A percentile compares a stretch with the other conserved stretches of the same genome.
Evolutionary conservation across 2,888 invertebrate genomes (phyloP).

Genomic region (Alloscopus bannaensis): DNA sequence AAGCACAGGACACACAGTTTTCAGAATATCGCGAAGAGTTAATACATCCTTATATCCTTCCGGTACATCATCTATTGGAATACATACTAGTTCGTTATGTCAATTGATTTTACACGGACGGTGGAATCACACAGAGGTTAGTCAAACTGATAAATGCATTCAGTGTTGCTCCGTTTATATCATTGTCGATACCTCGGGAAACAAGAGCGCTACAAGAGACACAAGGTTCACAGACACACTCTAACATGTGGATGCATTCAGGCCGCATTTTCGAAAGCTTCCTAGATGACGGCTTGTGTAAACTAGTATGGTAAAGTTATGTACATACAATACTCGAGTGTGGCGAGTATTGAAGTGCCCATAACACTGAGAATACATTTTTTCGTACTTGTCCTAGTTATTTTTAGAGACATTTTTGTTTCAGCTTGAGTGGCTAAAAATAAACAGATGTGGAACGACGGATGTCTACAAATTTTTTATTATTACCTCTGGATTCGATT

Average conservation of each 20-base stretch:
- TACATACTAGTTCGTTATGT: constrained; percentile 4
- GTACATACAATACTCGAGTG: too few species aligned
- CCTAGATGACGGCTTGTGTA: too few species aligned
- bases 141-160: too few species aligned
- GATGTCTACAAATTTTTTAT: constrained; percentile 57
- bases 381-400: constrained; percentile 62
- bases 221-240: too few species aligned
- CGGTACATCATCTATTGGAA: background rate
- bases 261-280: too few species aligned
- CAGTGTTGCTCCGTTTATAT: background rate
- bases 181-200: background rate
- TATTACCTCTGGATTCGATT: constrained; percentile 57
- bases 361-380: constrained; percentile 52
- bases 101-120: constrained; percentile 27
- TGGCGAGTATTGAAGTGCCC: constrained; percentile 31
- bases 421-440: constrained; percentile 69
- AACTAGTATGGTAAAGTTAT: too few species aligned
- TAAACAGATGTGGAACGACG: constrained; percentile 64
- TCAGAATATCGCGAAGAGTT: too few species aligned
- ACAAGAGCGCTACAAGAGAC: too few species aligned
- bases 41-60: background rate
- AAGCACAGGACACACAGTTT: too few species aligned
- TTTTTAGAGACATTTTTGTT: constrained; percentile 68
- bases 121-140: too few species aligned
- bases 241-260: too few species aligned